phyloP scores from a whole-genome alignment of 2,888 invertebrate genomes.

The Caenorhabditis drosophilae region DNA sequence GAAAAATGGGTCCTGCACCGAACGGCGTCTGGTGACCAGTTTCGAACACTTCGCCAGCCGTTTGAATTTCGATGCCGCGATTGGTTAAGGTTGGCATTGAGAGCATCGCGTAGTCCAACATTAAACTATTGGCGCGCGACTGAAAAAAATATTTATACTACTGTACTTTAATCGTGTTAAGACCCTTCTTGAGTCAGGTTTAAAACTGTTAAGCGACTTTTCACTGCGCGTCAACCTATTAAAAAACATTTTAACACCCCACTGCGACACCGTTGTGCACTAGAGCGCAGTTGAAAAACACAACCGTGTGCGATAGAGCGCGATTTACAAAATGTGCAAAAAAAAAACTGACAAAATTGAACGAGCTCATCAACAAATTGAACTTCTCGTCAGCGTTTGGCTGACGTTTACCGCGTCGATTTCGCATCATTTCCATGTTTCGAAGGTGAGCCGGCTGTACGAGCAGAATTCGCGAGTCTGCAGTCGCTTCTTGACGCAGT shows the following conservation, averaged over 20 bases:
- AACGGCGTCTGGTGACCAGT: constrained; percentile 45
- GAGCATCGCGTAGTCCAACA: constrained; percentile 62
- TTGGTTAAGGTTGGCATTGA: constrained; percentile 40
- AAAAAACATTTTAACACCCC: no score
- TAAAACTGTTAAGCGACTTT: no score
- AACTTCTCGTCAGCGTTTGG: constrained; percentile 41
- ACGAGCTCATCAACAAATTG: constrained; percentile 40
- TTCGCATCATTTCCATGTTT: no score
- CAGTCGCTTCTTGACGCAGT: no score
- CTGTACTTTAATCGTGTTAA: no score
- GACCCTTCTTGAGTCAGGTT: no score
- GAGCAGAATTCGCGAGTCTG: constrained; percentile 8
- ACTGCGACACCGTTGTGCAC: no score
- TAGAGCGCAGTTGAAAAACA: no score
- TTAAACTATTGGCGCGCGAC: constrained; percentile 59
- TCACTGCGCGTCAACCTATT: no score
- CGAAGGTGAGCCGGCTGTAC: constrained; percentile 8
- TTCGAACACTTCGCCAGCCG: constrained; percentile 54
- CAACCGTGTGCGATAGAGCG: no score
- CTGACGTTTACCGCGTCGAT: no score
- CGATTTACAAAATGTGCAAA: constrained; percentile 1
- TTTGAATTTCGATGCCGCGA: constrained; percentile 59
- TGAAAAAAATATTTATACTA: constrained; percentile 40
- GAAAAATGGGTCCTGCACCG: constrained; percentile 40
- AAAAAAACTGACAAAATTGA: constrained; percentile 44